Evolutionary conservation across 2,888 invertebrate species (phyloP).

Genomic region (Drosophila barbarae): DNA sequence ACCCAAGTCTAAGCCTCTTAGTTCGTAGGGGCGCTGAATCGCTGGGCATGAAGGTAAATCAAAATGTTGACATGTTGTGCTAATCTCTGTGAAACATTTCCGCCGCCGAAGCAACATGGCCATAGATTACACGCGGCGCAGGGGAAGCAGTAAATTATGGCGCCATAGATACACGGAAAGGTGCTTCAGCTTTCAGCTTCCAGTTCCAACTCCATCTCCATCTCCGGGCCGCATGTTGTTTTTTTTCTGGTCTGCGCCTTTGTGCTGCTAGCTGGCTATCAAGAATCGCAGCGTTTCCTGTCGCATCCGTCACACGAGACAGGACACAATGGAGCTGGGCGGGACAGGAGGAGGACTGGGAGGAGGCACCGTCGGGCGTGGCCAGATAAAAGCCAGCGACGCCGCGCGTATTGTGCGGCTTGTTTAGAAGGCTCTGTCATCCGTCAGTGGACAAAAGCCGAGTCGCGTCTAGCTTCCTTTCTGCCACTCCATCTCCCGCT

Average conservation of each 20-base stretch:
- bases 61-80: constrained; percentile 56
- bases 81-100: constrained; percentile 70
- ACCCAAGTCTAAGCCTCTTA: constrained; percentile 16
- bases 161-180: constrained; percentile 37
- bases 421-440: constrained; percentile 56
- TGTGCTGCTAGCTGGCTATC: constrained; percentile 43
- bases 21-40: not conserved
- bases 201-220: constrained; percentile 3
- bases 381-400: constrained; percentile 59
- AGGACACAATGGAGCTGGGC: constrained; percentile 50
- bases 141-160: constrained; percentile 64
- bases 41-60: constrained; percentile 48
- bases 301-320: constrained; percentile 64
- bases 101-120: constrained; percentile 37
- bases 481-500: constrained; percentile 7
- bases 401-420: constrained; percentile 61
- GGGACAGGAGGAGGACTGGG: not conserved
- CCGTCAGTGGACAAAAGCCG: constrained; percentile 48
- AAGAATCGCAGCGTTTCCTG: constrained; percentile 63
- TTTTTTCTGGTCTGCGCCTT: constrained; percentile 15
- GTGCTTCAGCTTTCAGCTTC: constrained; percentile 32
- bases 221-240: constrained; percentile 15
- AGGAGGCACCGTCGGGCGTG: constrained; percentile 15
- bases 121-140: constrained; percentile 47
- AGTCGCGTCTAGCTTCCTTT: constrained; percentile 31